phyloP scores from a whole-genome alignment of 1,140 invertebrate species.

The Xylocopa sonorina region DNA sequence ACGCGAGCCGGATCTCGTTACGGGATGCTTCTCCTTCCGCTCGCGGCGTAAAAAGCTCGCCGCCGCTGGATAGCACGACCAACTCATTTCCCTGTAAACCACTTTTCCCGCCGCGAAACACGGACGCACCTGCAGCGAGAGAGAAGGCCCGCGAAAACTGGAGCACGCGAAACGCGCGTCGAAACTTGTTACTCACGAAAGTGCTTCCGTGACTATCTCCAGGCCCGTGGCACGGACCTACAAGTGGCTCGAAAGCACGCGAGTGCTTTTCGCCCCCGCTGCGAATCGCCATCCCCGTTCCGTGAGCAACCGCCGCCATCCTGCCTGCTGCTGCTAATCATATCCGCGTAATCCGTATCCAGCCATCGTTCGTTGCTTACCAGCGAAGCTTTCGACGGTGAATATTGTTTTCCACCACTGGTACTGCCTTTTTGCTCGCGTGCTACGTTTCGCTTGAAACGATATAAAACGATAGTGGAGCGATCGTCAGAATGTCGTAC shows the following conservation, averaged over 20 bases:
- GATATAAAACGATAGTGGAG: no score
- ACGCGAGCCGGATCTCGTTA: no score
- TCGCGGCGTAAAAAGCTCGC: not conserved
- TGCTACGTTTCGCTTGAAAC: no score
- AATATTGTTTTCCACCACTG: no score
- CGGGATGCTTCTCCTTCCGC: not conserved
- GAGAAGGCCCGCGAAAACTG: constrained; percentile 42
- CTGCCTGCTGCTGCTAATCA: constrained; percentile 29
- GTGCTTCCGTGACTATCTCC: constrained; percentile 65
- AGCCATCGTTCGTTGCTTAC: constrained; percentile 21
- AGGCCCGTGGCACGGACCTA: constrained; percentile 40
- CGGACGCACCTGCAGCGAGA: no score
- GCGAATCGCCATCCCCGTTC: constrained; percentile 6
- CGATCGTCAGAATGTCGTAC: no score
- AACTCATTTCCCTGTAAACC: constrained; percentile 46
- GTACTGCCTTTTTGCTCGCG: not conserved
- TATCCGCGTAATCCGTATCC: constrained; percentile 29
- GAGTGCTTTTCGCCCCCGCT: constrained; percentile 32
- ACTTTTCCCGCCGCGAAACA: constrained; percentile 2
- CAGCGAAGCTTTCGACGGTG: no score
- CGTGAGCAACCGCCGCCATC: constrained; percentile 6
- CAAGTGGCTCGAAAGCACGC: constrained; percentile 63
- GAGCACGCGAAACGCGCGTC: constrained; percentile 60
- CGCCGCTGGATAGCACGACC: not conserved
- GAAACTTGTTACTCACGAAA: constrained; percentile 67